A percentile compares a stretch with the other conserved stretches of the same genome.
Evolutionary conservation across 2,113 vertebrate genomes (phyloP).

Genomic region (Oceanodroma tethys): DNA sequence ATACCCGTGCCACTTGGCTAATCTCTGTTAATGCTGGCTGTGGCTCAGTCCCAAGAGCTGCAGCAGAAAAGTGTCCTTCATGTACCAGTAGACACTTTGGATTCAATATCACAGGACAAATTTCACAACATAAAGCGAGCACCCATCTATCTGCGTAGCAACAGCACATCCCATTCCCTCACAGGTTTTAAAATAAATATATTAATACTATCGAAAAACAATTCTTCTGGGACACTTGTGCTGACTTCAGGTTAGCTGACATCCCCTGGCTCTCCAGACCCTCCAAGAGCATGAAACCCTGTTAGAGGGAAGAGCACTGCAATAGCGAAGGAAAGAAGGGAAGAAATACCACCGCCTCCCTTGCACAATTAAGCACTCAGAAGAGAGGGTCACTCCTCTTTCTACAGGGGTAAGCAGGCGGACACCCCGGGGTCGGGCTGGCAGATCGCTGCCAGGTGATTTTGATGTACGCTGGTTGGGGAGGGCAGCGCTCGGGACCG

Average conservation of each 20-base stretch:
- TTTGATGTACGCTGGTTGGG: neutral
- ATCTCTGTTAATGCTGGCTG: neutral
- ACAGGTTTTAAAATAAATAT: neutral
- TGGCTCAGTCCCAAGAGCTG: neutral
- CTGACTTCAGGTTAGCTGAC: neutral
- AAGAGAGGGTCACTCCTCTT: neutral
- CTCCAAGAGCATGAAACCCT: neutral
- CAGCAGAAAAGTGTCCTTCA: neutral
- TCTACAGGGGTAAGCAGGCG: neutral
- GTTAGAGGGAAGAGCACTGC: neutral
- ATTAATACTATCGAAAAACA: neutral
- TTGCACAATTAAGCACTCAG: neutral
- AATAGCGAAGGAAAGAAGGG: neutral
- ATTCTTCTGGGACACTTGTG: neutral
- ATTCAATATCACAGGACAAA: neutral
- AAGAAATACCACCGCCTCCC: neutral
- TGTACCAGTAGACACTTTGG: neutral
- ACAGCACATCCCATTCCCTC: neutral
- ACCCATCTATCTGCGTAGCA: neutral
- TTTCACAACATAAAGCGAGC: neutral
- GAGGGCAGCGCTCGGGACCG: neutral
- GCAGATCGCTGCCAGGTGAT: neutral
- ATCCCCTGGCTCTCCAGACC: neutral
- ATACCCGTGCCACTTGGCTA: neutral
- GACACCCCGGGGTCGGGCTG: fast-evolving